Evolutionary conservation across 1,140 invertebrate species (phyloP), one percentile per base, ranked within the genome.

Genomic region (Drosophila triauraria): DNA sequence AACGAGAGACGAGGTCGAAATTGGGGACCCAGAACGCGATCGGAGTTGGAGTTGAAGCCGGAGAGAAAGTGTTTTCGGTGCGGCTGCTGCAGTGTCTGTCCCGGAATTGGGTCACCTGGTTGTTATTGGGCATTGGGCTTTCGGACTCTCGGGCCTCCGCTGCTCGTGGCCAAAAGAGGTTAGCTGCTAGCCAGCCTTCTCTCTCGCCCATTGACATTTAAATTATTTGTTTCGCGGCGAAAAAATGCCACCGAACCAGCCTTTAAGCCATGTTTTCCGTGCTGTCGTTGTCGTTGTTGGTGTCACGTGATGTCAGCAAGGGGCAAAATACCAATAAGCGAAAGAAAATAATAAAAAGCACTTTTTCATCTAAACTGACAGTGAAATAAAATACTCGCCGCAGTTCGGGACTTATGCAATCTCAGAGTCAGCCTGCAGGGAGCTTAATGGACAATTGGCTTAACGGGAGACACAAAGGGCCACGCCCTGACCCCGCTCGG

Each of bases 21-120:
- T 71, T 62, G 42, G 56, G 67, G 40, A 50, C 56, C 60, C 59
- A 70, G 80, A 64, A 65, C 43, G 67, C 74, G 68, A 90, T 82
- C 53, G 20, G 13, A 40, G 53, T 40, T 15, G 5, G 40, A 15
- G 40, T 5, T 5, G 51, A 48, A 69, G 80, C 62, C 67, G 65
- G 82, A 78, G 84, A 88, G 84, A 88, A 88, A 88, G 84, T 88
- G 84, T 88, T 87, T 76, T 74, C 61, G 79, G 63, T 43, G 60
- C 47, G 57, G 35, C 48, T 67, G 77, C 67, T 81, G 57, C 72
- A 71, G 58, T 81, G 68, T 46, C 68, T 67, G 43, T 35, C 75
- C 68, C 42, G 53, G 76, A 87, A 88, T 87, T 88, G 58, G 83
- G 83, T 87, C 83, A 87, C 57, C 72, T 58, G 68, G 68, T 43